Conservation (phyloP, 2,888 invertebrate genomes). For the Oegoconia quadripuncta region DNA sequence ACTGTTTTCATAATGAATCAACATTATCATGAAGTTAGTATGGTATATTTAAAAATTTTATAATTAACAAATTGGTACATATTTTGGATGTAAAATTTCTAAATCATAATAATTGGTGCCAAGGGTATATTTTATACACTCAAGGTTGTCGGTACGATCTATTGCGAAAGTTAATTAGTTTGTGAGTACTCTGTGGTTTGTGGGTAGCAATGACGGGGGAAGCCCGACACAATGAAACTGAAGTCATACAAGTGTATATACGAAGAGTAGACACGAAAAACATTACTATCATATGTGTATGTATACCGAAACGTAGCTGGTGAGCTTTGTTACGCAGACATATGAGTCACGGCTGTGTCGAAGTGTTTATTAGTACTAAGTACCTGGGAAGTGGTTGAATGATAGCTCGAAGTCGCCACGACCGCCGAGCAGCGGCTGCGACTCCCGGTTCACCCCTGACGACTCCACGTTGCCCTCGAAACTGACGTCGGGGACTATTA, state of each 20-base stretch:
- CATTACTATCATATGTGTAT: background rate
- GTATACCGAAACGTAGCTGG: background rate
- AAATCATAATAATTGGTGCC: conserved; percentile 28
- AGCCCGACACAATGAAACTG: conserved; percentile 16
- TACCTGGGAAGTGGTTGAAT: conserved; percentile 93
- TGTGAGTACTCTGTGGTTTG: no score
- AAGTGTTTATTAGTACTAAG: conserved; percentile 5
- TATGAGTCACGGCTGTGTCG: conserved; percentile 10
- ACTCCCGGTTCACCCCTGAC: conserved; percentile 91
- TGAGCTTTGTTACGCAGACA: background rate
- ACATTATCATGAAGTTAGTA: conserved; percentile 51
- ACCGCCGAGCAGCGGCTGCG: conserved; percentile 95
- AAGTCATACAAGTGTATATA: conserved; percentile 41
- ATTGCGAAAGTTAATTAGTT: no score
- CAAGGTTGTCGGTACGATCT: conserved; percentile 28
- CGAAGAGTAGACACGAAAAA: conserved; percentile 2
- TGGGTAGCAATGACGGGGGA: background rate
- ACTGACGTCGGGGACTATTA: conserved; percentile 90
- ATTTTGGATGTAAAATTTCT: conserved; percentile 27
- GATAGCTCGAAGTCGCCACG: conserved; percentile 86
- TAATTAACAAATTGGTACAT: conserved; percentile 20
- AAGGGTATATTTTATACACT: conserved; percentile 22
- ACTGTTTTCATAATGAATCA: conserved; percentile 31
- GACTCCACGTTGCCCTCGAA: conserved; percentile 92
- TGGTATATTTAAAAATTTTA: conserved; percentile 32